These are phyloP conservation scores for Pseudorhombus dupliciocellatus DNA, from an alignment of 2,113 vertebrate species.

Conservation along the genomic window DNA sequence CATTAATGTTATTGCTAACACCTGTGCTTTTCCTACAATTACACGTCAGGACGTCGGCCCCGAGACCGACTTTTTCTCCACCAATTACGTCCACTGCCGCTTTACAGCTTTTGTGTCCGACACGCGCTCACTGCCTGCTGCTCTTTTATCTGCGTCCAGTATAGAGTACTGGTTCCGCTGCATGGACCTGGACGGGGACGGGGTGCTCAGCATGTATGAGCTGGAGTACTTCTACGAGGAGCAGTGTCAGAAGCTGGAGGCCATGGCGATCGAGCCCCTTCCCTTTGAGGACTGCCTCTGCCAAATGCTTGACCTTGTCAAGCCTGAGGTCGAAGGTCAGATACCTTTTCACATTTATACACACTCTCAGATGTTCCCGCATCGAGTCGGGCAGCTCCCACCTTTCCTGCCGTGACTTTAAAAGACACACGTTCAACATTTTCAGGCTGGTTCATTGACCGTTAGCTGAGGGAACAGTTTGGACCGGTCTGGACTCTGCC, in stretches of 20 bases:
- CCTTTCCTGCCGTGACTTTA: not conserved
- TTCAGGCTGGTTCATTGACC: slow-evolving; percentile 32
- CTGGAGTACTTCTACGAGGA: slow-evolving; percentile 96
- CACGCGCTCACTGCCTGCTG: not conserved
- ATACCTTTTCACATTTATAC: slow-evolving; percentile 22
- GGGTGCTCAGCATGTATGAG: slow-evolving; percentile 93
- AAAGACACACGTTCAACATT: not conserved
- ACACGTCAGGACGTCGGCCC: not conserved
- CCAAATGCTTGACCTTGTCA: slow-evolving; percentile 96
- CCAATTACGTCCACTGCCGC: not conserved
- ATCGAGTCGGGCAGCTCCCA: not conserved
- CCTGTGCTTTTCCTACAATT: slow-evolving; percentile 1
- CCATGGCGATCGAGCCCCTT: slow-evolving; percentile 91
- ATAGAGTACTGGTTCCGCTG: slow-evolving; percentile 99
- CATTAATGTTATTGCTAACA: slow-evolving; percentile 11
- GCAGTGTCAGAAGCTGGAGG: slow-evolving; percentile 90
- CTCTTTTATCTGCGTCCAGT: slow-evolving; percentile 71
- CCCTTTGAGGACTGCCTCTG: slow-evolving; percentile 96
- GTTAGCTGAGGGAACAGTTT: slow-evolving; percentile 14
- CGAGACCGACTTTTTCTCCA: not conserved
- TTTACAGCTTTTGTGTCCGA: not conserved
- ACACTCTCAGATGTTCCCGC: slow-evolving; percentile 15
- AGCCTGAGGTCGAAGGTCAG: slow-evolving; percentile 87
- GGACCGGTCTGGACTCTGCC: slow-evolving; percentile 4
- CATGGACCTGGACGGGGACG: slow-evolving; percentile 97